Evolutionary conservation across 2,797 vertebrate genomes (phyloP).

Genomic region (Lateolabrax maculatus): DNA sequence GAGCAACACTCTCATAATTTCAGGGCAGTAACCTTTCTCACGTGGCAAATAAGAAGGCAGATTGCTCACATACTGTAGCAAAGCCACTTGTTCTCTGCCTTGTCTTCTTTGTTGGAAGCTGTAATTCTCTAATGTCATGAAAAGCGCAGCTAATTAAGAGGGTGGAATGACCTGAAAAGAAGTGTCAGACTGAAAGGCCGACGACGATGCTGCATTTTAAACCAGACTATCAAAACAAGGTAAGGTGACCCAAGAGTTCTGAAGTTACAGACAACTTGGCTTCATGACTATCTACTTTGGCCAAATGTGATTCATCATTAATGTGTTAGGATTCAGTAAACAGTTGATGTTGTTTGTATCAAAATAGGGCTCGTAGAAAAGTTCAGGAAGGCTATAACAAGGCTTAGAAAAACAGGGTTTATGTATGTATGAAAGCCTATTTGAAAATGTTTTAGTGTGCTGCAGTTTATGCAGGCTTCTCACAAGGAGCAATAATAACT

Average conservation of each 20-base stretch:
- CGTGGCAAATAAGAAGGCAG: constrained; percentile 69
- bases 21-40: constrained; percentile 75
- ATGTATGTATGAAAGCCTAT: constrained; percentile 1
- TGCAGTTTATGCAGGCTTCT: neutral
- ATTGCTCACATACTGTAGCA: constrained; percentile 55
- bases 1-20: constrained; percentile 71
- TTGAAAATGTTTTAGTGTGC: neutral
- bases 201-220: constrained; percentile 82
- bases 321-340: constrained; percentile 61
- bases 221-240: constrained; percentile 85
- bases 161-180: constrained; percentile 68
- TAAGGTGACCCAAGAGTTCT: constrained; percentile 81
- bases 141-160: constrained; percentile 72
- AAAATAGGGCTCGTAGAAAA: constrained; percentile 9
- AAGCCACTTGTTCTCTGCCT: constrained; percentile 61
- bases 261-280: constrained; percentile 73
- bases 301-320: constrained; percentile 70
- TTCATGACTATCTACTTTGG: constrained; percentile 51
- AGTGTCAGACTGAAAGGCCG: constrained; percentile 62
- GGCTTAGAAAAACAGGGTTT: neutral
- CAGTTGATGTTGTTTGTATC: constrained; percentile 34
- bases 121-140: constrained; percentile 73
- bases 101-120: constrained; percentile 62
- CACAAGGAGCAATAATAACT: neutral
- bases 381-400: neutral